These are phyloP conservation scores for Sternotherus odoratus DNA, from an alignment of 2,797 vertebrate genomes.

Conservation along the genomic window DNA sequence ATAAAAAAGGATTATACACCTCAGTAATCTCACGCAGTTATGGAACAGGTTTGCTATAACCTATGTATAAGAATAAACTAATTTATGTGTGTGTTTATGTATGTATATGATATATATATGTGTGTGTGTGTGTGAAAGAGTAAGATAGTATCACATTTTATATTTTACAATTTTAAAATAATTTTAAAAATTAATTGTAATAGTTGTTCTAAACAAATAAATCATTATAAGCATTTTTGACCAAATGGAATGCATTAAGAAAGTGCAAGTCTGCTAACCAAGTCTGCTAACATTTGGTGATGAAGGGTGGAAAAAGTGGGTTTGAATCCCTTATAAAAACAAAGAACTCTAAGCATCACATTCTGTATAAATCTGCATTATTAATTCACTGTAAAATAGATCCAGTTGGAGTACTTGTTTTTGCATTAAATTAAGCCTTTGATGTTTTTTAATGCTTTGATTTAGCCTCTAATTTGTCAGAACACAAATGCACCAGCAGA, in stretches of 20 bases:
- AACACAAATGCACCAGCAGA: slow-evolving; percentile 85
- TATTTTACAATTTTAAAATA: slow-evolving; percentile 51
- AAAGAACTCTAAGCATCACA: slow-evolving; percentile 55
- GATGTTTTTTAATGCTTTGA: slow-evolving; percentile 87
- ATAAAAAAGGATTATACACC: slow-evolving; percentile 54
- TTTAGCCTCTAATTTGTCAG: slow-evolving; percentile 87
- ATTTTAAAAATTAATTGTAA: slow-evolving; percentile 13
- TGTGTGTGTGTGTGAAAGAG: neutral
- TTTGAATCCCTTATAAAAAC: slow-evolving; percentile 67
- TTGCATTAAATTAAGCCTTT: slow-evolving; percentile 87
- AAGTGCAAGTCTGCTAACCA: slow-evolving; percentile 37
- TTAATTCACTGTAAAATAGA: slow-evolving; percentile 83
- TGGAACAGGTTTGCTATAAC: slow-evolving; percentile 45
- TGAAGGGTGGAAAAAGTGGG: slow-evolving; percentile 25
- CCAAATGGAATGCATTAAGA: slow-evolving; percentile 40
- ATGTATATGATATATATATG: neutral
- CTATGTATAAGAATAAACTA: slow-evolving; percentile 10
- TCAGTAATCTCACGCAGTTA: slow-evolving; percentile 54
- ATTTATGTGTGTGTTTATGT: neutral
- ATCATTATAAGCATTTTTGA: slow-evolving; percentile 41
- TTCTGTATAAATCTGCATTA: slow-evolving; percentile 83
- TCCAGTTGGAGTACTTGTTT: slow-evolving; percentile 85
- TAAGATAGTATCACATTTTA: slow-evolving; percentile 30
- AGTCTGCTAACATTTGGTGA: slow-evolving; percentile 56
- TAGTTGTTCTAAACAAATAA: neutral